A percentile compares a stretch with the other conserved stretches of the same genome.
Evolutionary conservation across 2,888 invertebrate genomes (phyloP).

Genomic region (Heteromurus nitidus): DNA sequence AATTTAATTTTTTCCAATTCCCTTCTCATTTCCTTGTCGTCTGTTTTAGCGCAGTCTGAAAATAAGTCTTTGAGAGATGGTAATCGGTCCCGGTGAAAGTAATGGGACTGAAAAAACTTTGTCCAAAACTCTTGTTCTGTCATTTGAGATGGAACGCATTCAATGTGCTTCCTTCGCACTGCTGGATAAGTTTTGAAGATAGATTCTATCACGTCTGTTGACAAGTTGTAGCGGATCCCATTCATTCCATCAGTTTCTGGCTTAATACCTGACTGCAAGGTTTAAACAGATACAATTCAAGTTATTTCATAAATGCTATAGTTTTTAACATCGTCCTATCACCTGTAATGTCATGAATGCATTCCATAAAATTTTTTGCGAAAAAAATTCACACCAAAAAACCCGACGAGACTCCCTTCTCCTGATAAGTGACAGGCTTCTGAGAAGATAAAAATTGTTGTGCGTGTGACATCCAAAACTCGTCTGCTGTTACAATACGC

Average conservation of each 20-base stretch:
- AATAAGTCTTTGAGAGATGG: conserved; percentile 93
- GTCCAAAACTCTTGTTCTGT: conserved; percentile 99
- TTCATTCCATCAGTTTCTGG: conserved; percentile 98
- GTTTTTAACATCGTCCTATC: no score
- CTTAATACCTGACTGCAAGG: conserved; percentile 93
- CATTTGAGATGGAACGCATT: conserved; percentile 96
- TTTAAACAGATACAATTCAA: conserved; percentile 78
- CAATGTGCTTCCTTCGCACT: conserved; percentile 96
- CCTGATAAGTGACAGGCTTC: conserved; percentile 84
- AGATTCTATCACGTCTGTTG: conserved; percentile 96
- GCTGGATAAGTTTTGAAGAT: conserved; percentile 99
- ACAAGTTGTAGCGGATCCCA: conserved; percentile 97
- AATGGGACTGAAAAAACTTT: conserved; percentile 99
- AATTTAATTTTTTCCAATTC: conserved; percentile 68
- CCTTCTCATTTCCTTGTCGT: conserved; percentile 81
- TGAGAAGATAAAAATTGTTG: conserved; percentile 83
- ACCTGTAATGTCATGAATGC: no score
- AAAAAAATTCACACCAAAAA: conserved; percentile 79
- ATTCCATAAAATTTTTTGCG: no score
- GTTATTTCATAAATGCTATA: no score
- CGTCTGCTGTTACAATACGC: conserved; percentile 95
- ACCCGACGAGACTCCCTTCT: conserved; percentile 86
- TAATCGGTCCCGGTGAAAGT: conserved; percentile 95
- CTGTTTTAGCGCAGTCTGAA: conserved; percentile 97
- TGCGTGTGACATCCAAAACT: conserved; percentile 97